Evolutionary conservation across 2,888 invertebrate genomes (phyloP).

Genomic region (Bellardia pandia): DNA sequence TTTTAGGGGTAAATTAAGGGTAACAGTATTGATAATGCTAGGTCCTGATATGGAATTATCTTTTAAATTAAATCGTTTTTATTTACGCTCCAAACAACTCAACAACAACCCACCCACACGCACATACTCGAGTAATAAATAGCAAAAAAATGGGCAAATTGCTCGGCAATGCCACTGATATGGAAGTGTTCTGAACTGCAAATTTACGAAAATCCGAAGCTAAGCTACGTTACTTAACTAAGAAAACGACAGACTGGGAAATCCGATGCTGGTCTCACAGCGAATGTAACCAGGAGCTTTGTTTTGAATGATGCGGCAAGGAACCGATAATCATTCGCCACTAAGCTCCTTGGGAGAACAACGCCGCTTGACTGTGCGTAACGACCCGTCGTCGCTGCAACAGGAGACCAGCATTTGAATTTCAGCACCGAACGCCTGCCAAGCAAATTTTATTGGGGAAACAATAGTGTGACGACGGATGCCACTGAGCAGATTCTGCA

Average conservation of each 20-base stretch:
- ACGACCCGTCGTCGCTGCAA: slow-evolving; percentile 86
- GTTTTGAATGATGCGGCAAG: slow-evolving; percentile 55
- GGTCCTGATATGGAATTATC: no score
- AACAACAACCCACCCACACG: no score
- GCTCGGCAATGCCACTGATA: slow-evolving; percentile 87
- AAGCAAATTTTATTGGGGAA: slow-evolving; percentile 83
- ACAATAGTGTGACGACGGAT: slow-evolving; percentile 88
- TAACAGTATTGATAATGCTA: no score
- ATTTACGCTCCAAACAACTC: no score
- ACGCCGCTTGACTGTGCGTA: slow-evolving; percentile 85
- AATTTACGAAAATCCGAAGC: slow-evolving; percentile 87
- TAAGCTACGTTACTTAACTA: slow-evolving; percentile 86
- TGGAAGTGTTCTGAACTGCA: slow-evolving; percentile 88
- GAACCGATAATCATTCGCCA: slow-evolving; percentile 63
- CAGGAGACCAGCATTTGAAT: slow-evolving; percentile 85
- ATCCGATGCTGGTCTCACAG: slow-evolving; percentile 83
- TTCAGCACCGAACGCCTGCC: slow-evolving; percentile 79
- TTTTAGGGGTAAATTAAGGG: no score
- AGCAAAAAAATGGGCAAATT: slow-evolving; percentile 84
- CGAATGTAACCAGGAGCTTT: slow-evolving; percentile 68
- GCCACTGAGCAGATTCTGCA: slow-evolving; percentile 88
- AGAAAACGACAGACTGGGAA: slow-evolving; percentile 85
- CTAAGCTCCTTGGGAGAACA: slow-evolving; percentile 58
- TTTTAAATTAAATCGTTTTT: no score
- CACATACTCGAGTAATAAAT: no score